Evolutionary conservation across 2,888 invertebrate genomes (phyloP), one percentile per base, ranked within the genome.

Genomic region (Lepidochrysops patricia): DNA sequence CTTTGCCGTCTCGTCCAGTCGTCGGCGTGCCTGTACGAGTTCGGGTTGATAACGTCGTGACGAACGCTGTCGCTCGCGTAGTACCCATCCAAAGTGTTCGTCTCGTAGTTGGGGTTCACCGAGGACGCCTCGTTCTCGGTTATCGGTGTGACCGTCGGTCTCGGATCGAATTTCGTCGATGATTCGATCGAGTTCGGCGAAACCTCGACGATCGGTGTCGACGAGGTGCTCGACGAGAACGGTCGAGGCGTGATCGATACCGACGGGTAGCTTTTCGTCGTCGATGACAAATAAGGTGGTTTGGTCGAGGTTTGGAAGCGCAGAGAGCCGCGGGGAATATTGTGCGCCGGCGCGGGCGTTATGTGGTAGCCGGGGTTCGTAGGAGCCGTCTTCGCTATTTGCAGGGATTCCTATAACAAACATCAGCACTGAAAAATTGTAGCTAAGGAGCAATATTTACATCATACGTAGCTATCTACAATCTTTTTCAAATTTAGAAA

Each of bases 371-470:
- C 95, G 58, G 92, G 90, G 70, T 92, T 92, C 0, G 94, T 91
- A 0, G 95, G 93, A 6, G 91, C 92, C 57, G 93, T 91, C 81
- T 94, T 95, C 25, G 94, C 92, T 43, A 92, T 91, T 68, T 92
- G 91, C 12, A 96, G 90, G 23, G 95, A 95, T 65, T 94, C 93
- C 86, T 93, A 82, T 59, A 85, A 84, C 4, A 35, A 57, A 4
- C 64, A 64, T 57, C n/a, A 12, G n/a, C 32, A 23, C 50, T 54
- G 5, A 13, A 6, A 27, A 19, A 6, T 29, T 29, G 29, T 1
- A 29, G 29, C 29, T 29, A 6, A 29, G 9, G 29, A 9, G 9
- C 29, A 29, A 9, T n/a, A n/a, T 29, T 29, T 6, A 29, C 9
- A 29, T 9, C 29, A 29, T 9, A 29, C 7, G 9, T 29, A 29